Evolutionary conservation across 2,797 vertebrate genomes (phyloP).

Genomic region (Lacerta bilineata): DNA sequence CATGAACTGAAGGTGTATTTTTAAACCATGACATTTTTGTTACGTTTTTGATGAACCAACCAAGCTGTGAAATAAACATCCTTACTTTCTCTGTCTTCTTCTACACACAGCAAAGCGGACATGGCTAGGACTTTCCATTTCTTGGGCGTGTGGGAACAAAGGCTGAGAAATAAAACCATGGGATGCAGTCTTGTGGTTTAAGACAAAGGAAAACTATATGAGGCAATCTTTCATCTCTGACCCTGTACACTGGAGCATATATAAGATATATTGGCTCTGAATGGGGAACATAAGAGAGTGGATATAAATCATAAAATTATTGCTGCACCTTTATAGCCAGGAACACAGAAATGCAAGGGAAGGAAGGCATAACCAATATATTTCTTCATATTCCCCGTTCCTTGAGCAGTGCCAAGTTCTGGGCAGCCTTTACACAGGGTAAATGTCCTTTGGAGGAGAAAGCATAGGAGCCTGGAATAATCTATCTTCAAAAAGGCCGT

Average conservation of each 20-base stretch:
- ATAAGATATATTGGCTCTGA: constrained; percentile 38
- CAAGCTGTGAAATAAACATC: not conserved
- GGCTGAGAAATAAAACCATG: constrained; percentile 9
- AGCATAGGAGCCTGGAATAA: not conserved
- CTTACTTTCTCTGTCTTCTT: not conserved
- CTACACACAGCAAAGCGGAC: not conserved
- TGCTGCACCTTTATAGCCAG: constrained; percentile 37
- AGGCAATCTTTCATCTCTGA: constrained; percentile 40
- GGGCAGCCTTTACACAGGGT: not conserved
- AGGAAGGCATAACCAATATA: constrained; percentile 18
- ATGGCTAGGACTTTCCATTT: constrained; percentile 11
- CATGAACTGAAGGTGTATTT: not conserved
- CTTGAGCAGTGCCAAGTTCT: not conserved
- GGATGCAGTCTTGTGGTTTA: constrained; percentile 7
- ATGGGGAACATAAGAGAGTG: constrained; percentile 27
- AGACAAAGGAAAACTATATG: constrained; percentile 34
- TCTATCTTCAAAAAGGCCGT: not conserved
- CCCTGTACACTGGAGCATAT: constrained; percentile 25
- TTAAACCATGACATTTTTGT: not conserved
- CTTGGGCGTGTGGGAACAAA: not conserved
- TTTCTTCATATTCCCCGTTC: not conserved
- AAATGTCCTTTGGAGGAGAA: not conserved
- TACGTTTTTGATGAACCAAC: not conserved
- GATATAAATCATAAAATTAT: constrained; percentile 44
- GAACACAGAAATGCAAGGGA: constrained; percentile 21